Conservation (phyloP, 2,113 vertebrate species). For the Rhodinocichla rosea region DNA sequence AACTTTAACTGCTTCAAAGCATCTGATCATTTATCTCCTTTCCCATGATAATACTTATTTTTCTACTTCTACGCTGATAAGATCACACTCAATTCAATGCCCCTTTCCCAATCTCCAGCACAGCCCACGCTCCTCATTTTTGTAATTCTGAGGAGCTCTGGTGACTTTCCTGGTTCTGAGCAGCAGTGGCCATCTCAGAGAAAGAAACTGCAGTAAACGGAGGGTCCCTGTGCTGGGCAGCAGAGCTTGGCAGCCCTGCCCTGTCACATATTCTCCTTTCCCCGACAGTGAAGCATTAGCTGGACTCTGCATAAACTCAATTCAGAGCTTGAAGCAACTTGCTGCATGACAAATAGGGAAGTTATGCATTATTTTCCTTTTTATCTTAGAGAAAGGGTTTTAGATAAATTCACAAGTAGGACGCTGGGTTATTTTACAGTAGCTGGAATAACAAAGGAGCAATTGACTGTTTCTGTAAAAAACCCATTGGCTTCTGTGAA, state of each 20-base stretch:
- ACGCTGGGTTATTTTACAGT: not conserved
- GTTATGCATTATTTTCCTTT: not conserved
- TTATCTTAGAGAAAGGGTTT: not conserved
- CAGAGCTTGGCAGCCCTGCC: not conserved
- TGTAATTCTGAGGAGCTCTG: not conserved
- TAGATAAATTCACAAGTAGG: not conserved
- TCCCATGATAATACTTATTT: not conserved
- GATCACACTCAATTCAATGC: not conserved
- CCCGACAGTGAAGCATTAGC: not conserved
- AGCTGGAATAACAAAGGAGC: not conserved
- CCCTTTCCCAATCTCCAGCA: not conserved
- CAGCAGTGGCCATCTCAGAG: not conserved
- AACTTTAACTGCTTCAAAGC: not conserved
- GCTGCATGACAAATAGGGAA: not conserved
- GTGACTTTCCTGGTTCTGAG: not conserved
- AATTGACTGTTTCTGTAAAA: not conserved
- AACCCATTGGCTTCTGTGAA: not conserved
- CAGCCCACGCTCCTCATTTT: not conserved
- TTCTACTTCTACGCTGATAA: not conserved
- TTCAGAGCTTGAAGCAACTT: not conserved
- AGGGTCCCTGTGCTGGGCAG: not conserved
- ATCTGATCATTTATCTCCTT: not conserved
- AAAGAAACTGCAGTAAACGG: fast-evolving
- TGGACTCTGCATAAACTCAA: not conserved
- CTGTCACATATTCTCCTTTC: not conserved